phyloP scores from a whole-genome alignment of 2,113 vertebrate species.

The Salvator merianae region DNA sequence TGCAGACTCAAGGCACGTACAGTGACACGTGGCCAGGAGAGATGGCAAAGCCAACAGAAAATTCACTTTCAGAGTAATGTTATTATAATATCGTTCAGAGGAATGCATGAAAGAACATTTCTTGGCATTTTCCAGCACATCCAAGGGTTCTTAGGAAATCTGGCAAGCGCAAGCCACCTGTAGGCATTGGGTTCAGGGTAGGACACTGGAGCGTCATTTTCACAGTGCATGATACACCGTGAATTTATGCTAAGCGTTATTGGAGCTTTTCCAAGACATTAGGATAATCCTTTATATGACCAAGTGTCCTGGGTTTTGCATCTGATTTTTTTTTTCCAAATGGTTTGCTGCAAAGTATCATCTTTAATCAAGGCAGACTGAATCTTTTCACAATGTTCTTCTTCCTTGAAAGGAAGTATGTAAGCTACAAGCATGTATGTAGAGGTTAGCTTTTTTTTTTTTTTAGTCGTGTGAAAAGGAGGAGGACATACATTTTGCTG shows the following conservation, averaged over 20 bases:
- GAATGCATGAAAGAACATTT: neutral
- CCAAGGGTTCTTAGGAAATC: accelerated
- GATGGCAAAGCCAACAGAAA: accelerated
- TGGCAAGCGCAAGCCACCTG: accelerated
- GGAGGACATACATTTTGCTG: accelerated
- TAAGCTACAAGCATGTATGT: neutral
- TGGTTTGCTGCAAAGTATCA: neutral
- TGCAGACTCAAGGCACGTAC: accelerated
- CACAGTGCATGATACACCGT: neutral
- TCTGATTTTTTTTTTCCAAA: neutral
- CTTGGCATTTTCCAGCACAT: accelerated
- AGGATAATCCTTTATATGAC: neutral
- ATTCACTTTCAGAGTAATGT: accelerated
- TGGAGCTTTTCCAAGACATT: accelerated
- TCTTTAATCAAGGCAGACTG: neutral
- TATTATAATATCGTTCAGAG: neutral
- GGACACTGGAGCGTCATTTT: neutral
- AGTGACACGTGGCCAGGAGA: neutral
- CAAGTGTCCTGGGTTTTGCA: neutral
- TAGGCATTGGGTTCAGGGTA: neutral
- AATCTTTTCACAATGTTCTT: neutral
- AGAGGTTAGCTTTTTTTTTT: neutral
- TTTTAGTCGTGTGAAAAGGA: neutral
- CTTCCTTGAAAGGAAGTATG: neutral
- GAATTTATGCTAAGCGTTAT: neutral